Conservation (phyloP, 1,140 invertebrate genomes). For the Panagrolaimus sp. region DNA sequence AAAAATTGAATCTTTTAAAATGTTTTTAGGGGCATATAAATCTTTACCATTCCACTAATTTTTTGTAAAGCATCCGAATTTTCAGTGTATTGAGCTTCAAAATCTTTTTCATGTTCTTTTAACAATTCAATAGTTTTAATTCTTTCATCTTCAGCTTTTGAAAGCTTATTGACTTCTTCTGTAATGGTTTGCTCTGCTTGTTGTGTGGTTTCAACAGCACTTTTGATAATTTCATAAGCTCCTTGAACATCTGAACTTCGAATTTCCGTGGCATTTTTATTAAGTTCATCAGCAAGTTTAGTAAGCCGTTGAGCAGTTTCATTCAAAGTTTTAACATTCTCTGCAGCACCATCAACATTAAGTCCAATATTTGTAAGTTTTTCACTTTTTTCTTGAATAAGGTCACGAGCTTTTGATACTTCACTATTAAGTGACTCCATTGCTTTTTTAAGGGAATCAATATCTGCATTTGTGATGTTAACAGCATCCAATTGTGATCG, state of each 20-base stretch:
- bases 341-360: constrained; percentile 44
- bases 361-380: constrained; percentile 42
- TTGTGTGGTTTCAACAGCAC: constrained; percentile 37
- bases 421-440: constrained; percentile 37
- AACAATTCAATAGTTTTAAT: constrained; percentile 44
- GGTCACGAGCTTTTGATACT: constrained; percentile 31
- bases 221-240: constrained; percentile 54
- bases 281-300: constrained; percentile 43
- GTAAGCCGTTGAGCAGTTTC: constrained; percentile 31
- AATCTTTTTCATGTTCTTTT: constrained; percentile 48
- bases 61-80: constrained; percentile 46
- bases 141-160: constrained; percentile 34
- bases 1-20: background rate
- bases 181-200: constrained; percentile 31
- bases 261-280: constrained; percentile 42
- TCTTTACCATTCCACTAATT: constrained; percentile 18
- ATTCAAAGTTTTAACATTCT: constrained; percentile 38
- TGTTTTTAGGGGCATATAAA: no score
- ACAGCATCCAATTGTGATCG: constrained; percentile 43
- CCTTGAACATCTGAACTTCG: constrained; percentile 49
- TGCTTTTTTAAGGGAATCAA: constrained; percentile 31
- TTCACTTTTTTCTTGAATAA: constrained; percentile 36
- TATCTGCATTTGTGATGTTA: constrained; percentile 52
- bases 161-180: constrained; percentile 32
- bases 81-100: constrained; percentile 52